A percentile compares a stretch with the other conserved stretches of the same genome.
Evolutionary conservation across 2,113 vertebrate genomes (phyloP).

Genomic region (Clinocottus analis): DNA sequence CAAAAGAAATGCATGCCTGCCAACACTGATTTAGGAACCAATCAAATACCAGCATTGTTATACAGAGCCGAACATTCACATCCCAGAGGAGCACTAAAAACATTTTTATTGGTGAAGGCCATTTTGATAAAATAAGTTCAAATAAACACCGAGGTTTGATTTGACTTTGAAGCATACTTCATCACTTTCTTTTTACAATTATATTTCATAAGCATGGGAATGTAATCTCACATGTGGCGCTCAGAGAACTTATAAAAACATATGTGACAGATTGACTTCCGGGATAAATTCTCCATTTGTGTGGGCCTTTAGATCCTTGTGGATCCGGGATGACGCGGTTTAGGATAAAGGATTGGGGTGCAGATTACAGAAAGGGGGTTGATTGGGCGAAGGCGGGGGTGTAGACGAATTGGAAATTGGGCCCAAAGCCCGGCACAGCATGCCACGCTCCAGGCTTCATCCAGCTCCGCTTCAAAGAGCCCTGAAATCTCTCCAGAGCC

Average conservation of each 20-base stretch:
- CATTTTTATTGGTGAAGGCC: not conserved
- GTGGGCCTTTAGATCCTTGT: slow-evolving; percentile 48
- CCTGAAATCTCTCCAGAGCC: slow-evolving; percentile 75
- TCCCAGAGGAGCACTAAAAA: not conserved
- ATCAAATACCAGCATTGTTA: not conserved
- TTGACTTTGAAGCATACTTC: not conserved
- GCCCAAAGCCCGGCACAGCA: slow-evolving; percentile 70
- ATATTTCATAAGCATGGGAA: not conserved
- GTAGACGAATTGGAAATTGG: slow-evolving; percentile 61
- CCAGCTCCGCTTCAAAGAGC: slow-evolving; percentile 73
- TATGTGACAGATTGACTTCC: slow-evolving; percentile 6
- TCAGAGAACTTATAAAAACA: slow-evolving; percentile 30
- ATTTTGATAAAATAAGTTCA: not conserved
- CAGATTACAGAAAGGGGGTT: slow-evolving; percentile 53
- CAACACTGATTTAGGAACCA: not conserved
- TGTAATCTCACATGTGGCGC: not conserved
- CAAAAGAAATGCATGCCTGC: not conserved
- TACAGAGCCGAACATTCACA: not conserved
- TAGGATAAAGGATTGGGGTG: slow-evolving; percentile 52
- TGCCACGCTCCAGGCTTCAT: slow-evolving; percentile 75
- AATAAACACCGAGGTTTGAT: not conserved
- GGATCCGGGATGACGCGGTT: slow-evolving; percentile 40
- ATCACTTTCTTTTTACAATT: not conserved
- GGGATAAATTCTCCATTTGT: slow-evolving; percentile 53
- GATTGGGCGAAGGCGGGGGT: slow-evolving; percentile 23